Evolutionary conservation across 1,140 invertebrate genomes (phyloP).

Genomic region (Drosophila bipectinata): DNA sequence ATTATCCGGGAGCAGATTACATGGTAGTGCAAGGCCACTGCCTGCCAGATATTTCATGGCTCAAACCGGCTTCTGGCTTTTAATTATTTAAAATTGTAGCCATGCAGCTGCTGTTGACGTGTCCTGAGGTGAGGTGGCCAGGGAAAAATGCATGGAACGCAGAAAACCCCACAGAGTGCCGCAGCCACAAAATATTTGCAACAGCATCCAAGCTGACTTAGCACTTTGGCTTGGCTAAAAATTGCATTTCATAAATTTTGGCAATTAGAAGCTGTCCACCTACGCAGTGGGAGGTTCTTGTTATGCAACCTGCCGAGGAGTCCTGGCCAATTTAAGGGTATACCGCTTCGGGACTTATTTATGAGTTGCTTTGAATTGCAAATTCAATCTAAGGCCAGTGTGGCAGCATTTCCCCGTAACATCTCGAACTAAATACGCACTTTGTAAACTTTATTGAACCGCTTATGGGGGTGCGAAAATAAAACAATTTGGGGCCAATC

Average conservation of each 20-base stretch:
- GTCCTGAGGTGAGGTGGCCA: slow-evolving; percentile 17
- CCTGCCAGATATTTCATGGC: slow-evolving; percentile 57
- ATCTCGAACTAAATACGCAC: slow-evolving; percentile 28
- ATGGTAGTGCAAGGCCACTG: slow-evolving; percentile 26
- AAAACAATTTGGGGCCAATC: slow-evolving; percentile 38
- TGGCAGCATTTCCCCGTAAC: slow-evolving; percentile 27
- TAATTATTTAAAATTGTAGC: slow-evolving; percentile 75
- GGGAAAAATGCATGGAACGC: slow-evolving; percentile 1
- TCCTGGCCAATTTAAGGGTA: slow-evolving; percentile 4
- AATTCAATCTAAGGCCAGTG: slow-evolving; percentile 33
- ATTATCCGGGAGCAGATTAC: slow-evolving; percentile 43
- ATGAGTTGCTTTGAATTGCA: slow-evolving; percentile 42
- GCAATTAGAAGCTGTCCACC: slow-evolving; percentile 55
- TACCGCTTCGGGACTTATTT: neutral
- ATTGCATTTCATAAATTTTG: slow-evolving; percentile 64
- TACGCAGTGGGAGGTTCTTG: slow-evolving; percentile 6
- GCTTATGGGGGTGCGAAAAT: slow-evolving; percentile 21
- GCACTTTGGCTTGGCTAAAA: slow-evolving; percentile 41
- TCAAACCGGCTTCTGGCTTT: slow-evolving; percentile 36
- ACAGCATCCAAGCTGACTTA: slow-evolving; percentile 49
- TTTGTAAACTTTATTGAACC: slow-evolving; percentile 39
- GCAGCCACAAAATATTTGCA: slow-evolving; percentile 56
- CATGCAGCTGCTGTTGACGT: slow-evolving; percentile 68
- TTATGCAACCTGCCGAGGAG: slow-evolving; percentile 3
- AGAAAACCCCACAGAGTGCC: neutral